phyloP scores from a whole-genome alignment of 2,888 invertebrate genomes.

The Gymnoscelis rufifasciata region DNA sequence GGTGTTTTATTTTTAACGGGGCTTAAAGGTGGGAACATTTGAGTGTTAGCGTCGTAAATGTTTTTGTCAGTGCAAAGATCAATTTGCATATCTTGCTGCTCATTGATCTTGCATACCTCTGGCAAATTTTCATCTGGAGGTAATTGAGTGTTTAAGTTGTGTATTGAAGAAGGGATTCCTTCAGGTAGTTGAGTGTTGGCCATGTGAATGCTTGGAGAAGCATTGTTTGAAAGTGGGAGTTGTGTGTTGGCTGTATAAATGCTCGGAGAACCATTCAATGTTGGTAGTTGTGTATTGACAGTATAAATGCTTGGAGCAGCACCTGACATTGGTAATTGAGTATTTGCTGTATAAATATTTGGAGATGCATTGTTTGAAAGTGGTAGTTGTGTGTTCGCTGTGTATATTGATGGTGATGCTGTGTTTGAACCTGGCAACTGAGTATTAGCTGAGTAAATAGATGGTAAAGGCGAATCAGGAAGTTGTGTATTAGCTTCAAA shows the following conservation, averaged over 20 bases:
- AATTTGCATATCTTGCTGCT: slow-evolving; percentile 49
- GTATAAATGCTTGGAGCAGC: slow-evolving; percentile 30
- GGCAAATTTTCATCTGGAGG: slow-evolving; percentile 37
- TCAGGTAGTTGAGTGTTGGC: slow-evolving; percentile 29
- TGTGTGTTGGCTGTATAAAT: slow-evolving; percentile 24
- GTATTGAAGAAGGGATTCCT: slow-evolving; percentile 24
- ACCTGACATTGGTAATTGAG: slow-evolving; percentile 20
- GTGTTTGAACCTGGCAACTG: slow-evolving; percentile 7
- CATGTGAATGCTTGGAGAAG: slow-evolving; percentile 14
- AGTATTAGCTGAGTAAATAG: slow-evolving; percentile 19
- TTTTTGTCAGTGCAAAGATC: slow-evolving; percentile 47
- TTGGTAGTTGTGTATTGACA: slow-evolving; percentile 25
- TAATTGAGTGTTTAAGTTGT: slow-evolving; percentile 37
- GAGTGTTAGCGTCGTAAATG: slow-evolving; percentile 44
- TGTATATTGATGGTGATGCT: slow-evolving; percentile 12
- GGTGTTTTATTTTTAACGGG: slow-evolving; percentile 5
- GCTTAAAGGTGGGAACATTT: slow-evolving; percentile 24
- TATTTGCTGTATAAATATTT: slow-evolving; percentile 22
- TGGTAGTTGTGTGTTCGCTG: slow-evolving; percentile 25
- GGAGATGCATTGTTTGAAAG: neutral
- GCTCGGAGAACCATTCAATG: slow-evolving; percentile 33
- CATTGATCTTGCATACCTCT: slow-evolving; percentile 43
- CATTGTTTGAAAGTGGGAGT: slow-evolving; percentile 8
- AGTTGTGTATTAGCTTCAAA: slow-evolving; percentile 46
- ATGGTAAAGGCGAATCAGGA: slow-evolving; percentile 16